phyloP scores from a whole-genome alignment of 2,113 vertebrate genomes.

The Eolophus roseicapilla region DNA sequence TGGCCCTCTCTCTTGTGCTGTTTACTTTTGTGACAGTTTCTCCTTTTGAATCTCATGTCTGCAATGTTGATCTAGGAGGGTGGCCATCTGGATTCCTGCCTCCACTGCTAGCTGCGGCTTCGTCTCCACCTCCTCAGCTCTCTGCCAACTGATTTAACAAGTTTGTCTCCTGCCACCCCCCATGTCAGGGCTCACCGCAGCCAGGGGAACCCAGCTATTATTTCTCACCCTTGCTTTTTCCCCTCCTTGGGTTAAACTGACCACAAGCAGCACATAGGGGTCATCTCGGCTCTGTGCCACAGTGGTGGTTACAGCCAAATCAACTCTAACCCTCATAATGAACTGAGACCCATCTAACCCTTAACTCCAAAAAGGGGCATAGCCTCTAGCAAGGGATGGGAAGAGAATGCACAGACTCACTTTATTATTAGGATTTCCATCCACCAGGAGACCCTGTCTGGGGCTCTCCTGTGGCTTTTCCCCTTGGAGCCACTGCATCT shows the following conservation, averaged over 20 bases:
- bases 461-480: neutral
- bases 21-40: conserved; percentile 65
- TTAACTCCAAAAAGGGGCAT: neutral
- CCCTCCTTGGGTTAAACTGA: neutral
- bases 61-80: conserved; percentile 64
- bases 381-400: neutral
- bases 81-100: conserved; percentile 64
- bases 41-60: conserved; percentile 56
- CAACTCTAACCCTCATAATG: neutral
- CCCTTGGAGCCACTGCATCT: neutral
- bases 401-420: neutral
- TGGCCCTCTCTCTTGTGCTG: neutral
- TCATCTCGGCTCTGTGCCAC: rapidly evolving
- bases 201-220: neutral
- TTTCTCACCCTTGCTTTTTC: neutral
- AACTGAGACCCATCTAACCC: neutral
- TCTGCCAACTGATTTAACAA: neutral
- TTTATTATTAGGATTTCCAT: neutral
- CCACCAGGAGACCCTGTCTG: neutral
- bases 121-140: neutral
- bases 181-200: rapidly evolving
- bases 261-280: neutral
- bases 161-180: neutral
- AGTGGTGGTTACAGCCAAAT: neutral
- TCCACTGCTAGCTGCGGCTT: neutral